Conservation (phyloP, 2,113 vertebrate species). For the Halichoeres trimaculatus region DNA sequence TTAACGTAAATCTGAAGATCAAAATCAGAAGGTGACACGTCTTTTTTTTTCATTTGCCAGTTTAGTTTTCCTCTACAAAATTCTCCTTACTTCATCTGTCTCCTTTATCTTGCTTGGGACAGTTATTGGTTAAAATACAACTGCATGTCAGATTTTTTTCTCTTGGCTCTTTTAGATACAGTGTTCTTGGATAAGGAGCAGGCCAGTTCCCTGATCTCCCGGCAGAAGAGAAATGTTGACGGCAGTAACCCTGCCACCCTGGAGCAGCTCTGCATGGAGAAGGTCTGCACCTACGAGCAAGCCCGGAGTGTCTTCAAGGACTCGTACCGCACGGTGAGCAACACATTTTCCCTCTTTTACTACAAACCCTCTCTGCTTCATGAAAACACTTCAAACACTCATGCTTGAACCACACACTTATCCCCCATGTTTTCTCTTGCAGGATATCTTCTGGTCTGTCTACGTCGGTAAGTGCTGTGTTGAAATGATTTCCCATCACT, state of each 20-base stretch:
- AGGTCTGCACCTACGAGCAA: constrained; percentile 89
- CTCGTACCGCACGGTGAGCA: constrained; percentile 85
- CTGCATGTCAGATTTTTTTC: not conserved
- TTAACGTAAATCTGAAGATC: too few species aligned
- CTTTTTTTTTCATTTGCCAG: too few species aligned
- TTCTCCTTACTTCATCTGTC: too few species aligned
- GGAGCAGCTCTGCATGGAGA: constrained; percentile 88
- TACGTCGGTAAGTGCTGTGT: constrained; percentile 80
- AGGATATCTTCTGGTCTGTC: constrained; percentile 87
- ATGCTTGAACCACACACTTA: constrained; percentile 5
- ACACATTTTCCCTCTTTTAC: not conserved
- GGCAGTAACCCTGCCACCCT: constrained; percentile 73
- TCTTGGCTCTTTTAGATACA: constrained; percentile 6
- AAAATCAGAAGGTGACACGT: too few species aligned
- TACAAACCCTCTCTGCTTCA: not conserved
- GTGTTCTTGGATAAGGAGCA: constrained; percentile 81
- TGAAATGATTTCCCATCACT: constrained; percentile 8
- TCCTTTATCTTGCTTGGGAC: too few species aligned
- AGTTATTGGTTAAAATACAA: too few species aligned
- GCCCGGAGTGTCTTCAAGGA: constrained; percentile 88
- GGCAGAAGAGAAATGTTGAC: constrained; percentile 74
- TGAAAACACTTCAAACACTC: not conserved
- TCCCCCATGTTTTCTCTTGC: constrained; percentile 40
- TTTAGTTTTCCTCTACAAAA: too few species aligned
- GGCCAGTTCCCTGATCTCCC: constrained; percentile 75